Evolutionary conservation across 2,797 vertebrate genomes (phyloP).

Genomic region (Xenops minutus): DNA sequence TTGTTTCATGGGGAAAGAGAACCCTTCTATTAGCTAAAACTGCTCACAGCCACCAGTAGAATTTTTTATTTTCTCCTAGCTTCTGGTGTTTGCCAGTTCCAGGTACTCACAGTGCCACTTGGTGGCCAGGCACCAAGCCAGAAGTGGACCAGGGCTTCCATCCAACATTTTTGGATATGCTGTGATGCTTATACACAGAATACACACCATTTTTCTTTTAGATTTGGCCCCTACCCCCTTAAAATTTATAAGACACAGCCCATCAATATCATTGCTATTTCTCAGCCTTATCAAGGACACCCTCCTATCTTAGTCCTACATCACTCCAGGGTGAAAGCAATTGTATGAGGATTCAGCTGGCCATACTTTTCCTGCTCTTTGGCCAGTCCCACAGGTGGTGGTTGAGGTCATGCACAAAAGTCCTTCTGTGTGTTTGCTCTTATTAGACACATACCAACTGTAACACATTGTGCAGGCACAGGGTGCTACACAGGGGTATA

Average conservation of each 20-base stretch:
- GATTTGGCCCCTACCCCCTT: neutral
- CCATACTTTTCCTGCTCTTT: neutral
- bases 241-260: neutral
- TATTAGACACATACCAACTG: rapidly evolving
- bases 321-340: neutral
- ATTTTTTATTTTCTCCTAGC: neutral
- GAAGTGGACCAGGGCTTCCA: neutral
- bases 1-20: neutral
- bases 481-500: rapidly evolving
- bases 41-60: neutral
- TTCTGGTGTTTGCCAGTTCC: neutral
- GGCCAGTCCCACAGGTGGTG: neutral
- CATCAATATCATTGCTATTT: neutral
- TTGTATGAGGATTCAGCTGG: neutral
- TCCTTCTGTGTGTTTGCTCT: neutral
- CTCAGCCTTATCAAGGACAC: neutral
- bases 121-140: neutral
- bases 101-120: neutral
- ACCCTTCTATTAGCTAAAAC: neutral
- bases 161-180: neutral
- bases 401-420: rapidly evolving
- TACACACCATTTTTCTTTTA: neutral
- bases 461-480: rapidly evolving
- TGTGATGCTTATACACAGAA: neutral
- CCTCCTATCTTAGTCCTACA: neutral